These are phyloP conservation scores for Elachura formosa DNA, from an alignment of 2,113 vertebrate species.

Conservation along the genomic window DNA sequence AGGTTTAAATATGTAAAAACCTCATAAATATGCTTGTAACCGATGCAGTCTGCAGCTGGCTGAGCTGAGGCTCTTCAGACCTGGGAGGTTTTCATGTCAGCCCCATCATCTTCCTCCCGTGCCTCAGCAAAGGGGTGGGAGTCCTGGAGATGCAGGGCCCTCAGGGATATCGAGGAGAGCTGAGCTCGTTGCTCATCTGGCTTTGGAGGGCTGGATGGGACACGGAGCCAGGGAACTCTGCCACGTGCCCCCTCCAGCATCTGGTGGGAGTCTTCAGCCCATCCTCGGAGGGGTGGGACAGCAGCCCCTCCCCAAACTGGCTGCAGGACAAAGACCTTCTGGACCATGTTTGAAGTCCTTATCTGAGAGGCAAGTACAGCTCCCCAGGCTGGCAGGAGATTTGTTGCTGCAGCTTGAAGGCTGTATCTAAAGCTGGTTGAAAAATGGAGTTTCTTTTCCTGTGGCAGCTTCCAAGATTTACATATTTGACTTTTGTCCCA, in stretches of 20 bases:
- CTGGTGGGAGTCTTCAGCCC: neutral
- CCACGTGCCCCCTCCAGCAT: neutral
- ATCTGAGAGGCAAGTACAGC: neutral
- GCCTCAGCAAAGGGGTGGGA: neutral
- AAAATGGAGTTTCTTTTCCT: constrained; percentile 46
- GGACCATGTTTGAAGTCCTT: neutral
- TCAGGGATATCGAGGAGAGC: neutral
- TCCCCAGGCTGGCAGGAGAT: constrained; percentile 2
- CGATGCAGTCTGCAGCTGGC: no score
- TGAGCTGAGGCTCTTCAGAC: neutral
- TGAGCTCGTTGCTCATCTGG: neutral
- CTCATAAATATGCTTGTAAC: no score
- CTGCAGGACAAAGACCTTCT: neutral
- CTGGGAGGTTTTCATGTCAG: neutral
- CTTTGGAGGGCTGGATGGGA: neutral
- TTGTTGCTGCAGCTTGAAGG: neutral
- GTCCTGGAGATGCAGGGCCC: neutral
- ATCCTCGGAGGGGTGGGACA: neutral
- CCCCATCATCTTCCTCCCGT: neutral
- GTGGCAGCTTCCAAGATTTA: constrained; percentile 26
- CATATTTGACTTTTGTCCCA: constrained; percentile 50
- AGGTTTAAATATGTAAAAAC: no score
- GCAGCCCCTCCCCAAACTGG: neutral
- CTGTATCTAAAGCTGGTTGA: neutral
- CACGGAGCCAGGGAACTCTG: neutral